Evolutionary conservation across 2,797 vertebrate genomes (phyloP), one percentile per base, ranked within the genome.

Genomic region (Sphenopsis melanotis): DNA sequence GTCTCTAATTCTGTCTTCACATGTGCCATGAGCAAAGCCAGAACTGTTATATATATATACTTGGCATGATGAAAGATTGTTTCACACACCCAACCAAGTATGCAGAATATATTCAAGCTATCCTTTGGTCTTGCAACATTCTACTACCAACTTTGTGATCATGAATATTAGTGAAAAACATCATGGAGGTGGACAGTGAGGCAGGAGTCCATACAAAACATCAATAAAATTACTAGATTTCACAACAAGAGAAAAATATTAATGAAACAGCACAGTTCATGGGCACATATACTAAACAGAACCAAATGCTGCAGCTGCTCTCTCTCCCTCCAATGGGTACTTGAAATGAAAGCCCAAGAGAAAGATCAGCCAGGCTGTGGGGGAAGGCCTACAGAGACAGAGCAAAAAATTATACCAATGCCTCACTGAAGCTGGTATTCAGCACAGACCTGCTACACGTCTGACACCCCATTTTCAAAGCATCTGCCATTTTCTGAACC

Each of bases 401-500:
- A 69, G 29, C 37, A 85, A 46, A 80, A 80, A 77, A 10, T 1
- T 0, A 21, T 9, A 69, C 26, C 1, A 2, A 10, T 63, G 36
- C 7, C 42, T 47, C 49, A 41, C 34, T 30, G 47, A 80, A 68
- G 64, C 10, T 39, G 16, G 47, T 34, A 59, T 29, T 64, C 46
- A 57, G 15, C 46, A 63, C 6, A 8, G 2, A 78, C 41, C 11
- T 3, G 1, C 13, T 41, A 37, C 0, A 0, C 30, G 78, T 84
- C 64, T 61, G n/a, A 57, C 4, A 4, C 24, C 24, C 50, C 59
- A 7, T 75, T 72, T 76, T 59, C 70, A 68, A 85, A 89, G 36
- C 32, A 61, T 39, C 18, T 84, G 64, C 19, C 41, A 21, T 77
- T 50, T 72, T 60, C 64, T 71, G 71, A 86, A 65, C 60, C 36